Evolutionary conservation across 2,113 vertebrate species (phyloP), one percentile per base, ranked within the genome.

Genomic region (Pagrus major): DNA sequence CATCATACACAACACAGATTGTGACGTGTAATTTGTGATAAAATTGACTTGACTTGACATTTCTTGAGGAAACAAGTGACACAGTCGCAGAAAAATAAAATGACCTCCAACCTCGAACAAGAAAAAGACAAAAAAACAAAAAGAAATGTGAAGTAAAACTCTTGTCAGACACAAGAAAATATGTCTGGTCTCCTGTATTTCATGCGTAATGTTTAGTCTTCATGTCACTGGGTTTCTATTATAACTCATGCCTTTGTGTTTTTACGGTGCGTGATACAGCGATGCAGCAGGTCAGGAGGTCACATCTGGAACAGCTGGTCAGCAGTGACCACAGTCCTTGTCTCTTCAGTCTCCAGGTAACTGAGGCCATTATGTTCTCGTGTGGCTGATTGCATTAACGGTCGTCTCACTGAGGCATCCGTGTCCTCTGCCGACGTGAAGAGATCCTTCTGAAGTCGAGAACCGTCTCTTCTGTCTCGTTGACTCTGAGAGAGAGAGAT

Each of bases 401-500:
- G 23, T 6, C 1, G 35, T 23, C 25, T 51, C 61, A 25, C 33
- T 27, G 39, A 60, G 31, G 46, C 29, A 61, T 6, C 37, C 4
- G 55, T 7, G 37, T n/a, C 25, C 72, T 31, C 41, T 31, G 1
- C 60, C 16, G 46, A 39, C 18, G 35, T 29, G 42, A 64, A 65
- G 68, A 65, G 49, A 25, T 31, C 42, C 69, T 56, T 61, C 55
- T 55, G 11, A n/a, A 49, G 63, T 56, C 31, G 1, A 79, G 58
- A 75, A 20, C 20, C 25, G 0, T 33, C 37, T 31, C 44, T 46
- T 66, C 9, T 21, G 37, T 44, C n/a, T 64, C 9, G 18, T 16
- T 79, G 67, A 78, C 49, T 63, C 18, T 42, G 59, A 35, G 37
- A 52, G 52, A 67, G 55, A 63, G 46, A 31, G 52, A 44, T 7